Evolutionary conservation across 1,140 invertebrate genomes (phyloP), one percentile per base, ranked within the genome.

Genomic region (Nephotettix cincticeps): DNA sequence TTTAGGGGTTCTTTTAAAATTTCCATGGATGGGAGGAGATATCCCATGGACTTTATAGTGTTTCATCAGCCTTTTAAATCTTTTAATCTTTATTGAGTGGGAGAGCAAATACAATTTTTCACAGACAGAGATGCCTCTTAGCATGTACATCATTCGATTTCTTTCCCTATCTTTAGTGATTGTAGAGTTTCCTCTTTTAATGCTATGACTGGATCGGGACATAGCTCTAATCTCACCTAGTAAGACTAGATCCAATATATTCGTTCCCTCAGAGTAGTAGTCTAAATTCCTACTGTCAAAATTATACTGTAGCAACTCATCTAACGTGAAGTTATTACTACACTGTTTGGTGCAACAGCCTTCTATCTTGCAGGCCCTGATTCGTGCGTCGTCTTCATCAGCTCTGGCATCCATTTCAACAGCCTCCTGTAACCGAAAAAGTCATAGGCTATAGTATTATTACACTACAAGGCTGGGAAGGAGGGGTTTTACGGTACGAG

Each of bases 51-150:
- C n/a, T 14, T 54, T 47, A 21, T 23, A 70, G 32, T 61, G 45
- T 70, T 36, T 61, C 51, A 54, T 61, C 11, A 70, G 25, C 17
- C 54, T 58, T 58, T 70, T 70, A 32, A 70, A 61, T 40, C 68
- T 47, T 61, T 70, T 54, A n/a, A 47, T 61, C n/a, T 47, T 54
- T 25, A 70, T 54, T 32, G 43, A 19, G 30, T 70, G 51, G 19
- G 25, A 47, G 32, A 61, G 21, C 30, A 70, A 43, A 36, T 25
- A 70, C 27, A 61, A 25, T 61, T 61, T 68, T 61, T 70, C 68
- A 70, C 68, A 70, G 13, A 70, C 68, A 65, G 36, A 9, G 2
- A 17, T 30, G 28, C 63, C 63, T 23, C n/a, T 36, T 21, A 65
- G 19, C 25, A 27, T 65, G 63, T 65, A 65, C 30, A 65, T 65